These are phyloP conservation scores for Atta cephalotes DNA, from an alignment of 1,140 invertebrate genomes.

Conservation along the genomic window DNA sequence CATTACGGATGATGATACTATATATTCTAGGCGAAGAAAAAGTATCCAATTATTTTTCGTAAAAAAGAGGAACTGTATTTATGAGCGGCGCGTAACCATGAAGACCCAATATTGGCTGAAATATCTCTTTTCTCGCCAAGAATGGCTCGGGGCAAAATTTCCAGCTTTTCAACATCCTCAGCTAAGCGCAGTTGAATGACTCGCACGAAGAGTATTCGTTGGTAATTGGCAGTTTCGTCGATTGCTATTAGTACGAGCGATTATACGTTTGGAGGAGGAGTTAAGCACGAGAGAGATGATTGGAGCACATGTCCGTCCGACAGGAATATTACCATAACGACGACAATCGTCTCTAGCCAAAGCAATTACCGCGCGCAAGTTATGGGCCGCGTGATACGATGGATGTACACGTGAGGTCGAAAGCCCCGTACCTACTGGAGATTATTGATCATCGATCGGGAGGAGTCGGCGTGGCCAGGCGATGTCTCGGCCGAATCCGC, in stretches of 20 bases:
- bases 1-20: constrained; percentile 3
- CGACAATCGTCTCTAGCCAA: constrained; percentile 67
- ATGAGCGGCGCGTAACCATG: not conserved
- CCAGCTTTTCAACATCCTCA: not conserved
- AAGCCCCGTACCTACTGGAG: constrained; percentile 35
- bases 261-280: constrained; percentile 61
- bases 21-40: not conserved
- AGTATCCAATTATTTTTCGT: constrained; percentile 14
- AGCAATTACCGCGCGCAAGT: constrained; percentile 66
- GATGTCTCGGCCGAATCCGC: constrained; percentile 38
- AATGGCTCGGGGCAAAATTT: not conserved
- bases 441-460: constrained; percentile 67
- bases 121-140: constrained; percentile 3
- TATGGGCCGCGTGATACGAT: constrained; percentile 64
- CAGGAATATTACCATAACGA: constrained; percentile 69
- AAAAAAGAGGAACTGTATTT: constrained; percentile 35
- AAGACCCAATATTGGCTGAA: constrained; percentile 7
- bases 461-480: not conserved
- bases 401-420: constrained; percentile 64
- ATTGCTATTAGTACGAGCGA: constrained; percentile 51
- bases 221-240: constrained; percentile 59
- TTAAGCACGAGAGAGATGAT: constrained; percentile 64
- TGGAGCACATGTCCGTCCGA: constrained; percentile 62
- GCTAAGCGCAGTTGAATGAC: not conserved
- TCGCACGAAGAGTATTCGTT: constrained; percentile 30